Base-by-base conservation (phyloP, 2,113 vertebrate genomes). In the Oplegnathus fasciatus region DNA sequence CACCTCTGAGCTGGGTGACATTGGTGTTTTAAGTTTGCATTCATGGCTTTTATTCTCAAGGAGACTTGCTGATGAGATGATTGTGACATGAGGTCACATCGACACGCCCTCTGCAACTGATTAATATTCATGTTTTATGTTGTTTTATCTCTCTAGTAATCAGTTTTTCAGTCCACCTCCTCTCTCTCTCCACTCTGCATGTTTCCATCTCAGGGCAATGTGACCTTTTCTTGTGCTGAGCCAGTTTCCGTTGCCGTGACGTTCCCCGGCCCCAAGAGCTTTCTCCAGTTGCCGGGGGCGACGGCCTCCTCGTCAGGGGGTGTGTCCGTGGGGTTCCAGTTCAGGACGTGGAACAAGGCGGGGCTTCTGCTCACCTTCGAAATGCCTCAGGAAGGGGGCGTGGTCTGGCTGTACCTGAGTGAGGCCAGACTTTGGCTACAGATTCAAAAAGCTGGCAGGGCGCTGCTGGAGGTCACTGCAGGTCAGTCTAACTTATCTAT, bases 281-380 rank as follows among this genome's bases (percentile, higher is more conserved):
- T 96, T 85, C 94, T 99, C 44, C 93, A 92, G 20, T 81, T 99
- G 75, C 95, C 95, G 0, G 95, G 88, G 55, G 66, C 73, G 17
- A 34, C 81, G 37, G 24, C 72, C 0, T 22, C 70, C 0, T 44
- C 73, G 0, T 46, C 70, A 0, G 84, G 44, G 30, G 76, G 71
- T 0, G 0, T 96, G 61, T 91, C 93, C 0, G 81, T 97, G 14
- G 92, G 88, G 70, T 97, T 99, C 86, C 95, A 99, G 69, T 98
- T 99, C 93, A 95, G 97, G 55, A 99, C 98, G 0, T 99, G 98
- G 98, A 98, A 99, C 91, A 94, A 94, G 65, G 96, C 92, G 0
- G 98, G 97, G n/a, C 95, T 98, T 66, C 91, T 99, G 8, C 88
- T 98, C 40, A 97, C 94, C 84, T 96, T 90, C 67, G 96, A 95